Percentiles rank a stretch among this genome's conserved stretches.
phyloP scores from a whole-genome alignment of 2,113 vertebrate species.

The Struthidea cinerea region DNA sequence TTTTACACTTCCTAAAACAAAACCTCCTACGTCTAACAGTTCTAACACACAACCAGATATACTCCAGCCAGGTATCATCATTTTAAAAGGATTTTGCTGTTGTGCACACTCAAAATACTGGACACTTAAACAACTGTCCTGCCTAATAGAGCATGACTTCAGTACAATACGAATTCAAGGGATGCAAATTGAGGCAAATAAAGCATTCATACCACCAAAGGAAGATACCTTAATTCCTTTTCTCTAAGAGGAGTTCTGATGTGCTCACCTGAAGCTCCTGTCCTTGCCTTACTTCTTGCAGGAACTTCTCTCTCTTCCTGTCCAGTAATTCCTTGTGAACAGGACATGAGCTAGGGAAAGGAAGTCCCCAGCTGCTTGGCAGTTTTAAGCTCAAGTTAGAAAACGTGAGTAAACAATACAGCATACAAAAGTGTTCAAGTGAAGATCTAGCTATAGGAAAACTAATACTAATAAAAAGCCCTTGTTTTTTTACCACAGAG shows the following conservation, averaged over 20 bases:
- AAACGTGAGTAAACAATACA: neutral
- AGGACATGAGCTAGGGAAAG: neutral
- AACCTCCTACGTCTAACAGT: neutral
- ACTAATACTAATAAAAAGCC: neutral
- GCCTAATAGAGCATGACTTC: neutral
- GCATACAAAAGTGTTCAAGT: neutral
- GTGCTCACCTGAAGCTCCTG: neutral
- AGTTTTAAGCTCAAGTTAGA: neutral
- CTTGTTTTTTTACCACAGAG: neutral
- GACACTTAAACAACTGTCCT: neutral
- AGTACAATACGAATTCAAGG: neutral
- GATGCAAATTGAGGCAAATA: neutral
- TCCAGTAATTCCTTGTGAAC: neutral
- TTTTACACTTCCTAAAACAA: neutral
- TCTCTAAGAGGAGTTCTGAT: neutral
- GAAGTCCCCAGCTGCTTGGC: neutral
- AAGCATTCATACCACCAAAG: neutral
- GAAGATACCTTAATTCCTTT: neutral
- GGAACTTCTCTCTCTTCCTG: neutral
- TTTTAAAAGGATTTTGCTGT: neutral
- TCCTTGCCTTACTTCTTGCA: neutral
- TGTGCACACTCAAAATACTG: rapidly evolving
- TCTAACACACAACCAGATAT: neutral
- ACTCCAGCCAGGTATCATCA: neutral
- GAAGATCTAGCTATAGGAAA: neutral